Conservation (phyloP, 1,140 invertebrate genomes). For the Ylistrum balloti region DNA sequence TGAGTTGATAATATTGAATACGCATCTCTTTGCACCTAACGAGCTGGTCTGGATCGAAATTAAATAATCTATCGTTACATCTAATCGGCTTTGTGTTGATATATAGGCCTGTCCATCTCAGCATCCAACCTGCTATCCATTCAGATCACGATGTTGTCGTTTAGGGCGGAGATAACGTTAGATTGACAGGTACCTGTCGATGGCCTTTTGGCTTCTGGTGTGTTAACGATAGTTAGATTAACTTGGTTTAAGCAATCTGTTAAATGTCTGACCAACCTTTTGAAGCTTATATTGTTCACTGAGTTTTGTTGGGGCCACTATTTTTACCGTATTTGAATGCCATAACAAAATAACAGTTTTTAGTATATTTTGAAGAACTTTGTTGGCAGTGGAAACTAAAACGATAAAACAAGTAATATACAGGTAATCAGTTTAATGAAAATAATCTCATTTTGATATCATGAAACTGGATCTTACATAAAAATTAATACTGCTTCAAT, state of each 20-base stretch:
- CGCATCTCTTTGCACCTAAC: background rate
- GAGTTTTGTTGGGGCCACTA: no score
- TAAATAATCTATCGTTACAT: background rate
- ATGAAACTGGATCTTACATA: no score
- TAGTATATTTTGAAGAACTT: no score
- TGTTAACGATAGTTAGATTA: background rate
- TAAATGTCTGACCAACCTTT: background rate
- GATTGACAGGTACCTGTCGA: constrained; percentile 11
- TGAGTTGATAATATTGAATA: background rate
- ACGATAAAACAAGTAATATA: no score
- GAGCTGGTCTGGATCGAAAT: background rate
- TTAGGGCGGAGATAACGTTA: background rate
- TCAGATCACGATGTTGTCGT: background rate
- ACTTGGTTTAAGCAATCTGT: background rate
- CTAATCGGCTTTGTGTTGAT: background rate
- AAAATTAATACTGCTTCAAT: no score
- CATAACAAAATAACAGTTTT: no score
- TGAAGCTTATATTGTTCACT: background rate
- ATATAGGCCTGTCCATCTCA: background rate
- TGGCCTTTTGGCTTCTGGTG: background rate
- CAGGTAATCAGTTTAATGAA: no score
- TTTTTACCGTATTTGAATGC: no score
- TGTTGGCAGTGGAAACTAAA: no score
- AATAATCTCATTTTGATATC: no score
- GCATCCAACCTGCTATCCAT: background rate